These are phyloP conservation scores for Capromys pilorides DNA, from an alignment of 2,797 vertebrate species.

Conservation along the genomic window DNA sequence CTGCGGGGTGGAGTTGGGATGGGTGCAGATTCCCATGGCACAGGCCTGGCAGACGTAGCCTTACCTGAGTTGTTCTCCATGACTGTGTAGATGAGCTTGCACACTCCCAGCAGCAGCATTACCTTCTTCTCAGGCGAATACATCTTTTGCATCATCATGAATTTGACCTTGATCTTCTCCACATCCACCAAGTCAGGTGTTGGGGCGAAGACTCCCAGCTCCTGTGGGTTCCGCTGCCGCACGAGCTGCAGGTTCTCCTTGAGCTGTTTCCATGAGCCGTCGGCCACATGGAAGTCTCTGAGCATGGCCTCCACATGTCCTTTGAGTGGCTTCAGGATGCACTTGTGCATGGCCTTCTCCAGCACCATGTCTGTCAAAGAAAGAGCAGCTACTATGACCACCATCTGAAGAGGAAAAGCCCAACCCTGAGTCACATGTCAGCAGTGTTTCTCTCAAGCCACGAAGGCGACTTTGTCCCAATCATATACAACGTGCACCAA, in stretches of 20 bases:
- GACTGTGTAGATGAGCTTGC: conserved; percentile 97
- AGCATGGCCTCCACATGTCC: conserved; percentile 91
- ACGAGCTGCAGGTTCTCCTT: conserved; percentile 95
- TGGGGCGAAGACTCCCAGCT: conserved; percentile 94
- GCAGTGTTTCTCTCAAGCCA: background rate
- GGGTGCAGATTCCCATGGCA: background rate
- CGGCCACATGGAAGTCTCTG: conserved; percentile 92
- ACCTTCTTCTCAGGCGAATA: conserved; percentile 99
- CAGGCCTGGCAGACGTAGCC: background rate
- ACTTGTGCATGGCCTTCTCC: conserved; percentile 99
- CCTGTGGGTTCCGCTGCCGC: conserved; percentile 92
- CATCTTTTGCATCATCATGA: conserved; percentile 96
- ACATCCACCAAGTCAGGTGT: conserved; percentile 93
- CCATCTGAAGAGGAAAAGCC: conserved; percentile 30
- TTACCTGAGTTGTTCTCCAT: conserved; percentile 99
- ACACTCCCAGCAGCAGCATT: conserved; percentile 93
- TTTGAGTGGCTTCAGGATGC: conserved; percentile 96
- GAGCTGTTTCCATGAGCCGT: conserved; percentile 93
- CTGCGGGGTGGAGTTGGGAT: background rate
- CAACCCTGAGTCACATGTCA: background rate
- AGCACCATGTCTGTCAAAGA: conserved; percentile 92
- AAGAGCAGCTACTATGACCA: conserved; percentile 74
- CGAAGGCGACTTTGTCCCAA: background rate
- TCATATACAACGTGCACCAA: background rate
- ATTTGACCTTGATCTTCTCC: conserved; percentile 97